These are phyloP conservation scores for Ophioninae sp. DNA, from an alignment of 2,888 invertebrate species.

Conservation along the genomic window DNA sequence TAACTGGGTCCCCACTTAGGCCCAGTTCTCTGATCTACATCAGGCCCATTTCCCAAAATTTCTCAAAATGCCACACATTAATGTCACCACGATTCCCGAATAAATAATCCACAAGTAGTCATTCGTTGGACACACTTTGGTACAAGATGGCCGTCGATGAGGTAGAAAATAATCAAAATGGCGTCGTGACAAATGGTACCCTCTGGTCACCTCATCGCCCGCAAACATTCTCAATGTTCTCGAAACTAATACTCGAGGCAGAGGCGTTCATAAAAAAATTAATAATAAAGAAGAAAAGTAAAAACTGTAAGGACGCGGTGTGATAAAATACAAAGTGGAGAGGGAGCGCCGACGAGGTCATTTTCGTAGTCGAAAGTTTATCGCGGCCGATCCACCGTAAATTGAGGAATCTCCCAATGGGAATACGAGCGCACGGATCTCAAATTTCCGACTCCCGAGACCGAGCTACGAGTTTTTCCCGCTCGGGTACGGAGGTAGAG, in stretches of 20 bases:
- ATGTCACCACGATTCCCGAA: neutral
- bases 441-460: conserved; percentile 74
- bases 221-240: conserved; percentile 44
- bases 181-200: neutral
- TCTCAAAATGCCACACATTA: neutral
- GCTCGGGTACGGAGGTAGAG: conserved; percentile 14
- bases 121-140: neutral
- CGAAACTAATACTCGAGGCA: neutral
- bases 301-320: neutral
- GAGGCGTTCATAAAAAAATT: neutral
- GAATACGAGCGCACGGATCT: conserved; percentile 69
- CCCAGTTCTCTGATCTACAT: neutral
- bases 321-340: neutral
- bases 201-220: neutral
- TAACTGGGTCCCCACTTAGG: neutral
- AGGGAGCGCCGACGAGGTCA: neutral
- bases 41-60: neutral
- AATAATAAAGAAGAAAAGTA: neutral
- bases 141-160: neutral
- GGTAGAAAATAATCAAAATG: neutral
- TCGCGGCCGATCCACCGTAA: conserved; percentile 39
- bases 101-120: neutral
- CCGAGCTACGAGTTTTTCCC: conserved; percentile 61
- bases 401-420: conserved; percentile 41
- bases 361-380: conserved; percentile 7